phyloP scores from a whole-genome alignment of 2,797 vertebrate species.

The Poecilia picta region DNA sequence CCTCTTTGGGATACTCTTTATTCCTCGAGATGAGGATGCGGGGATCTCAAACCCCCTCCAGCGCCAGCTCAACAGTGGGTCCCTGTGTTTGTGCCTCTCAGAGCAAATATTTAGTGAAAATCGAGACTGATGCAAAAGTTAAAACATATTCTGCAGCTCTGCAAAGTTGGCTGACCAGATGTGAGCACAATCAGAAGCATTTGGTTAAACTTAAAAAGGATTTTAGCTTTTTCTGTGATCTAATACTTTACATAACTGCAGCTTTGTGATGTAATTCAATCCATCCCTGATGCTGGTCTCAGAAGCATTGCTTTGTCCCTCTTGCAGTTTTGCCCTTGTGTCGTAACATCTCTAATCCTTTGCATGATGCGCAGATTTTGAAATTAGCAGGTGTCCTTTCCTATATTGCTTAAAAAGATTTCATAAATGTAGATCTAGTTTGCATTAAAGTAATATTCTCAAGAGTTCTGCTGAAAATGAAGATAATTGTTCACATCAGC shows the following conservation, averaged over 20 bases:
- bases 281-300: slow-evolving; percentile 45
- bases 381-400: slow-evolving; percentile 71
- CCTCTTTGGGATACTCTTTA: slow-evolving; percentile 59
- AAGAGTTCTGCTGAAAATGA: slow-evolving; percentile 49
- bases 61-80: slow-evolving; percentile 30
- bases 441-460: slow-evolving; percentile 54
- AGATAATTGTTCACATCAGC: slow-evolving; percentile 52
- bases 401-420: slow-evolving; percentile 49
- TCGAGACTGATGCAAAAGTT: neutral
- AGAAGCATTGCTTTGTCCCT: slow-evolving; percentile 51
- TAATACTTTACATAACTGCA: slow-evolving; percentile 59
- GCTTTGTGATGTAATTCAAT: slow-evolving; percentile 60
- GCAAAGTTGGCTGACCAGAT: neutral
- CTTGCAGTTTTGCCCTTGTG: slow-evolving; percentile 53
- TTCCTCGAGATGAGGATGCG: slow-evolving; percentile 62
- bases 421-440: slow-evolving; percentile 40
- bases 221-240: slow-evolving; percentile 24
- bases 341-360: slow-evolving; percentile 61
- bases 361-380: slow-evolving; percentile 60
- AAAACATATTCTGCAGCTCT: slow-evolving; percentile 1
- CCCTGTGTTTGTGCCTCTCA: slow-evolving; percentile 23
- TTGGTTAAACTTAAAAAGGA: slow-evolving; percentile 1
- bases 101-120: slow-evolving; percentile 8
- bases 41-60: slow-evolving; percentile 54
- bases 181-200: slow-evolving; percentile 3